Base-by-base conservation (phyloP, 2,113 vertebrate genomes). In the Coptodon bakossiorum region DNA sequence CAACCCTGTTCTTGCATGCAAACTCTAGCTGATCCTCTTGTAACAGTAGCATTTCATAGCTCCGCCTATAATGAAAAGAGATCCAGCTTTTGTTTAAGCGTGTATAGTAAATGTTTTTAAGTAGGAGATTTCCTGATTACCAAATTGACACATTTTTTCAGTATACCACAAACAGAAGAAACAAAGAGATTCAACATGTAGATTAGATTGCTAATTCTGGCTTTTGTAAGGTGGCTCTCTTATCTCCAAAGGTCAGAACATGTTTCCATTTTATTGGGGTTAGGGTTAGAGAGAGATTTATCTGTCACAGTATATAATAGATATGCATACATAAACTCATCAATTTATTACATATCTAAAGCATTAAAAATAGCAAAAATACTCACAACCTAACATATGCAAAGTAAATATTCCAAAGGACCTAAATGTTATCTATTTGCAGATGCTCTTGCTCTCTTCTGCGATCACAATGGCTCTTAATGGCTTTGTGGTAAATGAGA, bases 401-500 rank as follows among this genome's bases (percentile, higher is more conserved):
- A 36, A 2, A 24, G n/a, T 76, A 83, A 82, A 82, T 87, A 80
- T 56, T 54, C 31, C 22, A 86, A n/a, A 76, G 36, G 57, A 79
- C 29, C 45, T 90, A 11, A 85, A 79, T 63, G 29, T 63, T n/a
- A 36, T 88, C 38, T 84, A 63, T 53, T 3, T 43, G 34, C 19
- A 5, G 16, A 59, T 38, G 86, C 45, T 87, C 38, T 53, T 11
- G 50, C 83, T 84, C n/a, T 81, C 27, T 57, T 86, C 71, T 56
- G 80, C 27, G 80, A 38, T 88, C 78, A 88, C 85, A 89, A 14
- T 45, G 86, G 76, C 90, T 93, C 85, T 85, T 94, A 93, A 93
- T 92, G 90, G 94, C 90, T 93, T 92, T 93, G 90, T 52, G 24
- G 45, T 88, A 91, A 93, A 94, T 86, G 86, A 90, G 88, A 91